These are phyloP conservation scores for Ia io DNA, from an alignment of 2,113 vertebrate species.

Conservation along the genomic window DNA sequence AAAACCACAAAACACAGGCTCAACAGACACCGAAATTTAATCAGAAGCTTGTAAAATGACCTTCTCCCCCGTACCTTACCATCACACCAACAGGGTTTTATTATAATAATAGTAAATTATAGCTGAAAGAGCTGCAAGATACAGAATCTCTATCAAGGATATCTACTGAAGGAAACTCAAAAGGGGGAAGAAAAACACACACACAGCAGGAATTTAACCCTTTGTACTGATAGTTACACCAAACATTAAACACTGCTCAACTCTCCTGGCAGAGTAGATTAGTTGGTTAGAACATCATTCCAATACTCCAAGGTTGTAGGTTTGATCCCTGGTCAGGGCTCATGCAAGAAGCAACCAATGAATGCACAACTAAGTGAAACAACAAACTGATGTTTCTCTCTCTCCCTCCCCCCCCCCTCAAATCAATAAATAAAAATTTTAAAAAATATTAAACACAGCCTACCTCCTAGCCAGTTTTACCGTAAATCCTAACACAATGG, in stretches of 20 bases:
- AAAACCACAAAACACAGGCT: neutral
- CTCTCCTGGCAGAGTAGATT: neutral
- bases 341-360: neutral
- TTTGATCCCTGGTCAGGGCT: neutral
- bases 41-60: neutral
- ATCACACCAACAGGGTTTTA: neutral
- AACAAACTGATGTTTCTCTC: neutral
- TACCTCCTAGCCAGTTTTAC: neutral
- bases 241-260: slow-evolving; percentile 24
- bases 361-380: neutral
- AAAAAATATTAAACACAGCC: slow-evolving; percentile 2
- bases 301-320: neutral
- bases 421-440: neutral
- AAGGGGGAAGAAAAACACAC: neutral
- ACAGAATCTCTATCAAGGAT: slow-evolving; percentile 11
- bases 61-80: neutral
- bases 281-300: neutral
- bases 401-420: neutral
- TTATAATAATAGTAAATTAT: neutral
- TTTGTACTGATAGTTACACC: neutral
- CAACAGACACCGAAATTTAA: slow-evolving; percentile 37
- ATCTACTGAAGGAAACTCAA: neutral
- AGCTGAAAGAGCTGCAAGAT: neutral
- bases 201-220: neutral
- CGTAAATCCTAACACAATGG: slow-evolving; percentile 46